phyloP scores from a whole-genome alignment of 2,113 vertebrate genomes.

The Monopterus albus region DNA sequence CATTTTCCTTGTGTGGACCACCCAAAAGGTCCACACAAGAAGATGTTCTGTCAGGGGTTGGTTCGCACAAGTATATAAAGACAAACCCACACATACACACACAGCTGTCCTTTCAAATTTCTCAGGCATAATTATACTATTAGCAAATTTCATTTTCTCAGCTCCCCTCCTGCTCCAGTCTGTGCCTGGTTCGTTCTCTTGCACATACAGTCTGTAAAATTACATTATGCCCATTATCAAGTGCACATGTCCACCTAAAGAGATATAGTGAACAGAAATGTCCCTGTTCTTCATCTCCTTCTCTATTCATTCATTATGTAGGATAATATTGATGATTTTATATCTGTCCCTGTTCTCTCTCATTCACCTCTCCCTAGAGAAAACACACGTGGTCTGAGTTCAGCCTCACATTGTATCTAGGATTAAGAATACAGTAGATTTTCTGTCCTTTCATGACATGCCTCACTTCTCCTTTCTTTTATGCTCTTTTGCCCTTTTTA shows the following conservation, averaged over 20 bases:
- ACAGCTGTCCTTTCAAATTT: slow-evolving; percentile 31
- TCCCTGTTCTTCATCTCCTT: slow-evolving; percentile 5
- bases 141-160: slow-evolving; percentile 42
- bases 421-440: too few relatives aligned
- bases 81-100: slow-evolving; percentile 9
- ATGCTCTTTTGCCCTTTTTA: background rate
- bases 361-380: background rate
- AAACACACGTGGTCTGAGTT: slow-evolving; percentile 16
- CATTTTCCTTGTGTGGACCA: too few relatives aligned
- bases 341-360: background rate
- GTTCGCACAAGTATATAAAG: too few relatives aligned
- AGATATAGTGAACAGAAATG: slow-evolving; percentile 12
- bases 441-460: too few relatives aligned
- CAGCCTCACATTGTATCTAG: too few relatives aligned
- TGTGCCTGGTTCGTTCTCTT: background rate
- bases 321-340: slow-evolving; percentile 23
- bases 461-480: background rate
- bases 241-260: slow-evolving; percentile 1
- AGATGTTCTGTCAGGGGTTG: too few relatives aligned
- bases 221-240: slow-evolving; percentile 29
- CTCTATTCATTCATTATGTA: slow-evolving; percentile 24
- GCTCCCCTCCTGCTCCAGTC: background rate
- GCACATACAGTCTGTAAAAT: slow-evolving; percentile 22
- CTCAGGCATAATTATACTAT: slow-evolving; percentile 36
- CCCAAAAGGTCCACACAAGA: too few relatives aligned